phyloP scores from a whole-genome alignment of 53 echinoderm and acorn worm genomes.

The Astropecten irregularis region DNA sequence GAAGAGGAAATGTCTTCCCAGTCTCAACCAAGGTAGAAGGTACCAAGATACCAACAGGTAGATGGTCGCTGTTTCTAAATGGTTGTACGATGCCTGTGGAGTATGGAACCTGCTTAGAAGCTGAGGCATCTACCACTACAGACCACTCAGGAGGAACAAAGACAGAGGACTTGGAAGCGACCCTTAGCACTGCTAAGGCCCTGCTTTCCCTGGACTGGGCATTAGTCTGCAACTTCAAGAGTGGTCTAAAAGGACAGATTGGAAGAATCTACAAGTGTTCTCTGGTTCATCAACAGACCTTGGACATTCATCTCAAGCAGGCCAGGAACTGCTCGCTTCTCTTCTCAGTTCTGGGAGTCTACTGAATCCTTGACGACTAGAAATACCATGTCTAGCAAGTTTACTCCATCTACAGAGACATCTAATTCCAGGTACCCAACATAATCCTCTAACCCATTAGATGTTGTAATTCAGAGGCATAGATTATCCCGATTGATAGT shows the following conservation, averaged over 20 bases:
- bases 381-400: not conserved
- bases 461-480: not conserved
- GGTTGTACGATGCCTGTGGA: not conserved
- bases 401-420: not conserved
- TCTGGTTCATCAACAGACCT: not conserved
- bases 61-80: conserved; percentile 6
- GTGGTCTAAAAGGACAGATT: not conserved
- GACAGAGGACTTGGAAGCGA: conserved; percentile 20
- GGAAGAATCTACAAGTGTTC: not conserved
- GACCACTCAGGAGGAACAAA: not conserved
- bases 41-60: not conserved
- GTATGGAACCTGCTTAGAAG: not conserved
- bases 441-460: not conserved
- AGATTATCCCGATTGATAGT: not conserved
- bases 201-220: no score
- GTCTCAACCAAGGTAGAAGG: not conserved
- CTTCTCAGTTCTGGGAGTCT: not conserved
- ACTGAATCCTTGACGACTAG: not conserved
- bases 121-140: not conserved
- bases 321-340: not conserved
- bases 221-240: not conserved
- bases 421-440: not conserved
- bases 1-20: not conserved
- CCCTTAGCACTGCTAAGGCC: no score
- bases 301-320: not conserved